These are phyloP conservation scores for Bucco capensis DNA, from an alignment of 2,113 vertebrate species.

Conservation along the genomic window DNA sequence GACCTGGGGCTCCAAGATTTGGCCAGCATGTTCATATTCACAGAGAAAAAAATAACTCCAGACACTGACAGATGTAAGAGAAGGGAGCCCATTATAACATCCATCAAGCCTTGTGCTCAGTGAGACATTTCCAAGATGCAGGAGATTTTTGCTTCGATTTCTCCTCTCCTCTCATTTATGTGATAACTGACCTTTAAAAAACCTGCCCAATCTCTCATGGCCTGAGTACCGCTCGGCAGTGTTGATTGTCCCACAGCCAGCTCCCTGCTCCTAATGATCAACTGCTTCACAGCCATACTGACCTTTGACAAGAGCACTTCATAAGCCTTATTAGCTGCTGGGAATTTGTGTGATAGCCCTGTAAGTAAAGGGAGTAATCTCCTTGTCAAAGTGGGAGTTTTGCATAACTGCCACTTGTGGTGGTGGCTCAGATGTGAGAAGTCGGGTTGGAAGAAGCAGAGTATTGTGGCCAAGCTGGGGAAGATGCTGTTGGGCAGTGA, in stretches of 20 bases:
- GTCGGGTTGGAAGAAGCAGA: neutral
- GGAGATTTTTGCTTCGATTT: neutral
- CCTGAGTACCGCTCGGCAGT: neutral
- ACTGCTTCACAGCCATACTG: neutral
- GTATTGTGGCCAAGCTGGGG: neutral
- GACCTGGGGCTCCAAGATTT: neutral
- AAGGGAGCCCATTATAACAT: neutral
- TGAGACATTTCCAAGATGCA: neutral
- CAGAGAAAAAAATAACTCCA: neutral
- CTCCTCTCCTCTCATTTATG: neutral
- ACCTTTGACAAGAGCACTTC: neutral
- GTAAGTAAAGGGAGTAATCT: neutral
- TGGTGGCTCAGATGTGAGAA: neutral
- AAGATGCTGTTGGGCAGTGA: neutral
- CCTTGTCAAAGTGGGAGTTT: neutral
- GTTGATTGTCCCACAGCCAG: neutral
- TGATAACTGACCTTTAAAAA: neutral
- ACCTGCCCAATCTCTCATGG: neutral
- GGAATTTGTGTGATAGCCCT: neutral
- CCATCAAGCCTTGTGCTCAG: neutral
- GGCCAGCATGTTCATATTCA: rapidly evolving
- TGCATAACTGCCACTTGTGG: rapidly evolving
- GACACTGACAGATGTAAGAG: neutral
- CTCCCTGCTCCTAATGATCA: neutral
- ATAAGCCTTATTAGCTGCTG: neutral